Evolutionary conservation across 2,888 invertebrate species (phyloP).

Genomic region (Heteromurus nitidus): DNA sequence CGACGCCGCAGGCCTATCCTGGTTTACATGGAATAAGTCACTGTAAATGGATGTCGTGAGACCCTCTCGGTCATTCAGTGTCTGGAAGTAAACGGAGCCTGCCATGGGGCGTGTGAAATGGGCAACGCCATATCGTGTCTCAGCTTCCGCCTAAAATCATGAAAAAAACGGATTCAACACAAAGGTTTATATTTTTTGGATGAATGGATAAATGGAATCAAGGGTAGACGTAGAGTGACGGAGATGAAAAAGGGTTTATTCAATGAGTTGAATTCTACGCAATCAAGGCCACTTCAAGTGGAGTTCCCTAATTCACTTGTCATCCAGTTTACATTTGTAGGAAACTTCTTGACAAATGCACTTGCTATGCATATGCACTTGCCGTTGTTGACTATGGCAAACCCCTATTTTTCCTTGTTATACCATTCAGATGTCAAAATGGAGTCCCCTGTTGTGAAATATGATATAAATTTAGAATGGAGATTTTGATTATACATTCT

Average conservation of each 20-base stretch:
- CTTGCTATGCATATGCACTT: not conserved
- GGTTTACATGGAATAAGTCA: constrained; percentile 82
- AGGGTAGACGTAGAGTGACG: no score
- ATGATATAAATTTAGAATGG: constrained; percentile 2
- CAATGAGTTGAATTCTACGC: no score
- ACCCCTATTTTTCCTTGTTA: not conserved
- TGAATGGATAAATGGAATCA: no score
- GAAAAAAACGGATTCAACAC: no score
- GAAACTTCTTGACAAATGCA: not conserved
- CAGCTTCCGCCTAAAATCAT: constrained; percentile 79
- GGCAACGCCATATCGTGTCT: constrained; percentile 87
- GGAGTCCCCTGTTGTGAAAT: constrained; percentile 24
- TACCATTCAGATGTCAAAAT: constrained; percentile 35
- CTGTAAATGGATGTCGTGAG: constrained; percentile 87
- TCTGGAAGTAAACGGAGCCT: constrained; percentile 85
- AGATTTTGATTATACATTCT: constrained; percentile 53
- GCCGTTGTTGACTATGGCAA: no score
- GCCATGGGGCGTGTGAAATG: constrained; percentile 85
- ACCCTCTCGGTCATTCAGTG: constrained; percentile 76
- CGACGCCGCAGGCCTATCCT: constrained; percentile 77
- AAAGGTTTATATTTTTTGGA: no score
- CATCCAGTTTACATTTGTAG: no score
- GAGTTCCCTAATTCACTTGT: no score
- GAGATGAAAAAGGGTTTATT: no score
- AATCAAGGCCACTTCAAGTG: not conserved